Evolutionary conservation across 2,113 vertebrate species (phyloP), one percentile per base, ranked within the genome.

Genomic region (Micromys minutus): DNA sequence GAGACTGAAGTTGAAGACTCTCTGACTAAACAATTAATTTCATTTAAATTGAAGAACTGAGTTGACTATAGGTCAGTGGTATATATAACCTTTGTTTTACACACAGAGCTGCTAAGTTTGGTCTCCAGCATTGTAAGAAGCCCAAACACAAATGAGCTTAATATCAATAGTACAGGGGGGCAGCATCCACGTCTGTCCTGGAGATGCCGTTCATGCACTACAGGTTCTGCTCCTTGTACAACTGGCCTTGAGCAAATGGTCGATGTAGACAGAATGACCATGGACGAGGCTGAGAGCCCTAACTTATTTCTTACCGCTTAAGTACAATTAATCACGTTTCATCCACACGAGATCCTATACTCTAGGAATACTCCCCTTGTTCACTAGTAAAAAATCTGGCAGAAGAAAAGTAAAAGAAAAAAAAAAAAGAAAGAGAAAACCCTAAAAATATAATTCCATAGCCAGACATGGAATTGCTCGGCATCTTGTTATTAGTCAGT

Each of bases 401-500:
- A 90, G 86, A 89, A 98, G 47, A 91, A 93, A 96, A 90, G 95
- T 57, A 74, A 94, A 45, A 95, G 36, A 26, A 92, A 92, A 89
- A 93, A 59, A 67, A 34, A 67, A 36, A 69, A 71, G 16, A 72
- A 72, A 72, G 21, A 29, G 26, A 79, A 93, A 92, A n/a, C 19
- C 50, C 69, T 87, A 72, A 90, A 94, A 93, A 87, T 59, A 52
- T 75, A 85, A 65, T 84, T 80, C 86, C 34, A 88, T 59, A 65
- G 57, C 92, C 93, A 84, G 57, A 91, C 77, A 84, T 59, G 10
- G 65, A 61, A n/a, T 42, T 87, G 81, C 87, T 93, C 83, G 95
- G 92, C 69, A 76, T 5, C 7, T 93, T 92, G 75, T 81, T 95
- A 86, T 96, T 97, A 98, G 97, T 94, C 94, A 90, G 50, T 39